Evolutionary conservation across 2,888 invertebrate genomes (phyloP).

Genomic region (Cerceris rybyensis): DNA sequence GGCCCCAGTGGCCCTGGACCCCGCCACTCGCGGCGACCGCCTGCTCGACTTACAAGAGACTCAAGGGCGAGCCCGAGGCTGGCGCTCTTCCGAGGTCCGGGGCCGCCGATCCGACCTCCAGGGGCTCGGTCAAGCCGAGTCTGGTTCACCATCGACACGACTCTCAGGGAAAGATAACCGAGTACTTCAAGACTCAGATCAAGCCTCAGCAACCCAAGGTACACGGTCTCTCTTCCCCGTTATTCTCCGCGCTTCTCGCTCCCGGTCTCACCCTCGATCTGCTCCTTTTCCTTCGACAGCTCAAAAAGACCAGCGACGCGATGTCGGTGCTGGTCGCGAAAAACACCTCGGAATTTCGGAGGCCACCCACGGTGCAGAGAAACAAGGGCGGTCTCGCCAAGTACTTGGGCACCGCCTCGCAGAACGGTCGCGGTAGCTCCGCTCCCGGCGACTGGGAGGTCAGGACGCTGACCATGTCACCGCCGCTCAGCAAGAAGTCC

Average conservation of each 20-base stretch:
- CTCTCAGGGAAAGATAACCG: constrained; percentile 90
- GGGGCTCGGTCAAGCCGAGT: constrained; percentile 48
- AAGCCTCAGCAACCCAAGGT: constrained; percentile 84
- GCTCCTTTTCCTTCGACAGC: constrained; percentile 25
- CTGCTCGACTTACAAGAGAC: constrained; percentile 78
- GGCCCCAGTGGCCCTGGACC: constrained; percentile 81
- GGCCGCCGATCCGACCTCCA: constrained; percentile 74
- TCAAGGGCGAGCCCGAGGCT: constrained; percentile 79
- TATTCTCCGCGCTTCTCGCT: too few species aligned
- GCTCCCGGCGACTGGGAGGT: constrained; percentile 74
- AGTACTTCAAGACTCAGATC: constrained; percentile 92
- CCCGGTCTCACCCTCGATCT: too few species aligned
- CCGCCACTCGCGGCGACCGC: constrained; percentile 79
- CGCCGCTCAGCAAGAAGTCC: constrained; percentile 81
- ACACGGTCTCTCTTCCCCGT: too few species aligned
- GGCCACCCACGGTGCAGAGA: constrained; percentile 78
- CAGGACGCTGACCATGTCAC: constrained; percentile 72
- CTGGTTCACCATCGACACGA: constrained; percentile 72
- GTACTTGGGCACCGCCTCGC: constrained; percentile 71
- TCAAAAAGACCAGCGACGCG: constrained; percentile 69
- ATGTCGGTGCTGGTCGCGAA: constrained; percentile 78
- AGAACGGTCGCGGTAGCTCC: constrained; percentile 59
- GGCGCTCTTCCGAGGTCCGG: constrained; percentile 77
- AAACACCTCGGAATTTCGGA: constrained; percentile 77
- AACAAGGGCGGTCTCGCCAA: constrained; percentile 79